Percentiles rank a stretch among this genome's conserved stretches.
Conservation (phyloP, 2,888 invertebrate genomes). For the Mythimna ferrago region DNA sequence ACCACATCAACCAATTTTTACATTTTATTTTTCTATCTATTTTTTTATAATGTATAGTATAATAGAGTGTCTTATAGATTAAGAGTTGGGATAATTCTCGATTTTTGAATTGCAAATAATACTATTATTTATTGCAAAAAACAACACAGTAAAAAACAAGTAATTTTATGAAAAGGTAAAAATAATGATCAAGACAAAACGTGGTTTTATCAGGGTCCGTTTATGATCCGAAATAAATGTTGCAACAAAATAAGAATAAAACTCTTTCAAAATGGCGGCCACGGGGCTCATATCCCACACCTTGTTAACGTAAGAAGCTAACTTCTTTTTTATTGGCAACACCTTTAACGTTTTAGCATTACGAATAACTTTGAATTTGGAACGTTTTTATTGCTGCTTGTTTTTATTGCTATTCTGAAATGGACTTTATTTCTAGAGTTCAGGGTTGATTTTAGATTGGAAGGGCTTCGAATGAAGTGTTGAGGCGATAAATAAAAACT, state of each 20-base stretch:
- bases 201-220: slow-evolving; percentile 56
- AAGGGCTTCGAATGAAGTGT: slow-evolving; percentile 65
- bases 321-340: slow-evolving; percentile 89
- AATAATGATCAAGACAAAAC: slow-evolving; percentile 53
- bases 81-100: too few species aligned
- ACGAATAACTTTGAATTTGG: slow-evolving; percentile 88
- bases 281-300: slow-evolving; percentile 80
- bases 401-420: slow-evolving; percentile 41
- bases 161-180: slow-evolving; percentile 21
- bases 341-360: slow-evolving; percentile 87
- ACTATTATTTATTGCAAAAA: not conserved
- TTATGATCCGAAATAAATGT: slow-evolving; percentile 58
- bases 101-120: not conserved
- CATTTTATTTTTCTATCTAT: too few species aligned
- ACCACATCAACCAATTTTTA: too few species aligned
- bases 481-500: slow-evolving; percentile 86
- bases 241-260: slow-evolving; percentile 68
- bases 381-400: slow-evolving; percentile 83
- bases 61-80: too few species aligned
- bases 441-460: slow-evolving; percentile 54
- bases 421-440: slow-evolving; percentile 42
- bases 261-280: slow-evolving; percentile 61
- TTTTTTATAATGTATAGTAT: too few species aligned
- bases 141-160: not conserved
- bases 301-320: slow-evolving; percentile 86